A percentile compares a stretch with the other conserved stretches of the same genome.
These are phyloP conservation scores for Oligia strigilis DNA, from an alignment of 2,888 invertebrate species.

Conservation along the genomic window DNA sequence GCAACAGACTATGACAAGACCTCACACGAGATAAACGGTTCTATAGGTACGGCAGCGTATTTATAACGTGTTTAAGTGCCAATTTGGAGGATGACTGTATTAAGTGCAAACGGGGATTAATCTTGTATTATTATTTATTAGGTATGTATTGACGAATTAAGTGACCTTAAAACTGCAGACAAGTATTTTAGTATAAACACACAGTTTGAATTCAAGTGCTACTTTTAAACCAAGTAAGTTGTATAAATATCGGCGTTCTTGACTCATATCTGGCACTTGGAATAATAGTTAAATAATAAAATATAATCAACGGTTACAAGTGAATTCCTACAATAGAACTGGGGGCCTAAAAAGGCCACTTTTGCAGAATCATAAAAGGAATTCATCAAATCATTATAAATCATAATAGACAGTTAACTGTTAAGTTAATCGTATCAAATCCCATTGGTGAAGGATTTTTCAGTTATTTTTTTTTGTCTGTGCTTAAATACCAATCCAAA, in stretches of 20 bases:
- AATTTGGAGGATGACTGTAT: neutral
- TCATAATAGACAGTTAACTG: too few species aligned
- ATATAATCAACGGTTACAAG: neutral
- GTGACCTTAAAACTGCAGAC: neutral
- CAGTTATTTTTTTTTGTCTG: too few species aligned
- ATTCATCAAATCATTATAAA: too few species aligned
- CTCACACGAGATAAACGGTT: neutral
- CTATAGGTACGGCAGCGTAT: neutral
- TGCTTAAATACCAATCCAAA: too few species aligned
- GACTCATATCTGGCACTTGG: neutral
- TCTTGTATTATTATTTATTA: neutral
- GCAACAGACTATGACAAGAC: neutral
- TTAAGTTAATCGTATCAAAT: too few species aligned
- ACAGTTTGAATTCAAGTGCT: constrained; percentile 7
- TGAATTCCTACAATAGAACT: neutral
- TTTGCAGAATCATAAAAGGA: too few species aligned
- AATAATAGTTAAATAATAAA: constrained; percentile 14
- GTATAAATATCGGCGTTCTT: neutral
- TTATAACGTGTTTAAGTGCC: neutral
- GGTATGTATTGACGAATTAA: neutral
- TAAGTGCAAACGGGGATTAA: neutral
- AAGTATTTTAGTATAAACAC: neutral
- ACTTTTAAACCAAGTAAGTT: constrained; percentile 12
- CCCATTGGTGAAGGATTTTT: too few species aligned
- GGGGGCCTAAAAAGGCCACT: too few species aligned